A percentile compares a stretch with the other conserved stretches of the same genome.
Conservation (phyloP, 2,113 vertebrate species). For the Sander lucioperca region DNA sequence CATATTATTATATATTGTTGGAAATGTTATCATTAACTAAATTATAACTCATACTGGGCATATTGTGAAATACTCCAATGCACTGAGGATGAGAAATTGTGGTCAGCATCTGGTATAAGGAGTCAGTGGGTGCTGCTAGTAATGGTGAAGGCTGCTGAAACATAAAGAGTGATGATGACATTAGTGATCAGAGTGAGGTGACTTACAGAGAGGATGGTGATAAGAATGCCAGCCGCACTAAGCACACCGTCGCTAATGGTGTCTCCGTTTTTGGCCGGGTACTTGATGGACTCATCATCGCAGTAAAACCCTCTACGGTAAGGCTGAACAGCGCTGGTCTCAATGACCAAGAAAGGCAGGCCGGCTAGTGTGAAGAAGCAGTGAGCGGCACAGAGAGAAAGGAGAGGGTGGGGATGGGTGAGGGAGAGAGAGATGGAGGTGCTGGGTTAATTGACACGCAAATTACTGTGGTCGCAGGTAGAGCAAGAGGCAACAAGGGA, state of each 20-base stretch:
- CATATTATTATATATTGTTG: neutral
- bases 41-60: neutral
- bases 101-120: neutral
- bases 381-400: slow-evolving; percentile 43
- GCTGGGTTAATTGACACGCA: slow-evolving; percentile 65
- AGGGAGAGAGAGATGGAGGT: slow-evolving; percentile 68
- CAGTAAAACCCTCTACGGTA: slow-evolving; percentile 97
- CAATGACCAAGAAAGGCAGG: slow-evolving; percentile 96
- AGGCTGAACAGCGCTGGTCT: slow-evolving; percentile 91
- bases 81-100: slow-evolving; percentile 3
- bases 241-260: slow-evolving; percentile 96
- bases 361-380: slow-evolving; percentile 85
- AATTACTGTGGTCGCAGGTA: slow-evolving; percentile 62
- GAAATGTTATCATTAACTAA: neutral
- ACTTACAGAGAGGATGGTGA: slow-evolving; percentile 94
- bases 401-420: slow-evolving; percentile 25
- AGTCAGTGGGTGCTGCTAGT: slow-evolving; percentile 75
- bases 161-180: slow-evolving; percentile 58
- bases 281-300: slow-evolving; percentile 93
- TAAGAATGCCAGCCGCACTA: slow-evolving; percentile 93
- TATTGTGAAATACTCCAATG: neutral
- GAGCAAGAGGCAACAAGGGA: slow-evolving; percentile 57
- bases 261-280: slow-evolving; percentile 92
- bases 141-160: slow-evolving; percentile 86
- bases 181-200: slow-evolving; percentile 72